Conservation (phyloP, 1,140 invertebrate species). For the Temnothorax curvispinosus region DNA sequence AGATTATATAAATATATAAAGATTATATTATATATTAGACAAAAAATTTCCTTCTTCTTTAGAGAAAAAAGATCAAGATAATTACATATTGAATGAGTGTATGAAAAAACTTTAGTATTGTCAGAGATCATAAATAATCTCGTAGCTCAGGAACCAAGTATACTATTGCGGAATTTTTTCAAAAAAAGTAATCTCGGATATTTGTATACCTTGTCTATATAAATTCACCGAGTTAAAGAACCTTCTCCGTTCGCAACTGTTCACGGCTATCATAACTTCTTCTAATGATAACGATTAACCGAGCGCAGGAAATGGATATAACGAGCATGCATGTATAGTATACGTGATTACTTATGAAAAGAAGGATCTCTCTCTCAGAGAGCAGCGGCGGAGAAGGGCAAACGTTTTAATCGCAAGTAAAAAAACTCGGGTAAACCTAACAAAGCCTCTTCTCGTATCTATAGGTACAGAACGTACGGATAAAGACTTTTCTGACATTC, state of each 20-base stretch:
- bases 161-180: not conserved
- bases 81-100: not conserved
- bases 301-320: not conserved
- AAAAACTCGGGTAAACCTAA: constrained; percentile 1
- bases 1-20: not conserved
- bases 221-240: not conserved
- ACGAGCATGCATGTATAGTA: not conserved
- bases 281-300: constrained; percentile 28
- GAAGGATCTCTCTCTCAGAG: not conserved
- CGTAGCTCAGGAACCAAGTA: not conserved
- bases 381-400: not conserved
- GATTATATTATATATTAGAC: not conserved
- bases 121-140: not conserved
- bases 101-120: not conserved
- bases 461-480: not conserved
- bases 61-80: not conserved
- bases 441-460: not conserved
- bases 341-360: not conserved
- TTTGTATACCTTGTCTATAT: not conserved
- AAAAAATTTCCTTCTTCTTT: not conserved
- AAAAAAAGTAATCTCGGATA: constrained; percentile 3
- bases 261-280: constrained; percentile 7
- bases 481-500: constrained; percentile 26
- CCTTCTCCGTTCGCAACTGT: not conserved
- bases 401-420: constrained; percentile 6